Base-by-base conservation (phyloP, 2,888 invertebrate genomes). In the Theretra japonica region DNA sequence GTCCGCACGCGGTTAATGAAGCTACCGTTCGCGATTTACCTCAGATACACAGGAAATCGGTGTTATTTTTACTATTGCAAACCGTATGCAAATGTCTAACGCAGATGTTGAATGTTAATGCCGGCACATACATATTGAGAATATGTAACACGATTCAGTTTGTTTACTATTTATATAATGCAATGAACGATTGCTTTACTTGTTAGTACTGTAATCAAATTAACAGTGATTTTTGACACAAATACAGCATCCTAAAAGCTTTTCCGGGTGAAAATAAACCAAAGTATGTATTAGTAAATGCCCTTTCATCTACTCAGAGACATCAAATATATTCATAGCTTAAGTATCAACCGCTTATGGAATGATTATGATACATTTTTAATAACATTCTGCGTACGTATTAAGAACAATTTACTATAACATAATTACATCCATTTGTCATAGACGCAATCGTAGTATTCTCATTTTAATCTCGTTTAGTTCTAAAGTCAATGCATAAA, bases 1-100 rank as follows among this genome's bases (percentile, higher is more conserved):
- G 86, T 88, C 86, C 83, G 78, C 80, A 78, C 81, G 75, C 79
- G 59, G 59, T 82, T 90, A 90, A 90, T 89, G 89, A 90, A 89
- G 86, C 88, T 81, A 77, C 81, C 77, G 80, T 76, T 78, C 75
- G 75, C 70, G 75, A 75, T 76, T 81, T 80, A 77, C 75, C 78
- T 62, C 75, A 77, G 74, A 79, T 77, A 78, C 80, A 81, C 79
- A 77, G 80, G 80, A 80, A 85, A 83, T 59, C 72, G 68, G 74
- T 71, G 75, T 75, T 77, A 79, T 73, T 76, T 65, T 65, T 65
- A 65, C 41, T 25, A 17, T 65, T 65, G 65, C 65, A 65, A 62
- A 62, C 62, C 41, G 41, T 65, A 65, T 65, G 65, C 65, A 65
- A 48, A 65, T 65, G 23, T 65, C 41, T 33, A 41, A 65, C 23